Base-by-base conservation (phyloP, 2,797 vertebrate species). In the Odontamblyopus rebecca region DNA sequence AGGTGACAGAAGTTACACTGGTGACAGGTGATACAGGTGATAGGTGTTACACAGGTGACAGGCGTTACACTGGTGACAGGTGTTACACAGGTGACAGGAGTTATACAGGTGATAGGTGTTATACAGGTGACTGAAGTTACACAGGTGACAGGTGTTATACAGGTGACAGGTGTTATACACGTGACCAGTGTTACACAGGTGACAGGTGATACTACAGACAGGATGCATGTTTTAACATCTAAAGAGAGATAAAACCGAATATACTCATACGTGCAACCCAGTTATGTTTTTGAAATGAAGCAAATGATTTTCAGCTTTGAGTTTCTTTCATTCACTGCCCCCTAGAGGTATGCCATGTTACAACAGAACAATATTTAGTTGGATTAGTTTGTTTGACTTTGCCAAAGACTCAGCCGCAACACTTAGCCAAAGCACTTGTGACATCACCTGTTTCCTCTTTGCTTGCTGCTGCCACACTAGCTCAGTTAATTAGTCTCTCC, bases 401-500 rank as follows among this genome's bases (percentile, higher is more conserved):
- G 61, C 35, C 35, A 44, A 44, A 63, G 61, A 23, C n/a, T 5
- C 35, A 23, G n/a, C n/a, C 61, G n/a, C 29, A 19, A 62, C 30
- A 35, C 23, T 41, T n/a, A 16, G 32, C 9, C 59, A n/a, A 62
- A 63, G 61, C 26, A 41, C 32, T 23, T 15, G 4, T 63, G 61
- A 23, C 61, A 63, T 41, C 35, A 44, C 61, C 38, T 63, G 35
- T 63, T 44, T 63, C 61, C 61, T 63, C n/a, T 41, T 44, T 26
- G 35, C 35, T 38, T 44, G 61, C 11, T 50, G 41, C 23, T 15
- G 12, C 41, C 38, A 29, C 41, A 48, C 38, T 48, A n/a, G 71
- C 78, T 68, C 60, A 70, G 70, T 70, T 65, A 72, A 84, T 75
- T 73, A 74, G 19, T 0, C 16, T 51, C 61, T 68, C 27, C 44